Percentiles rank a stretch among this genome's conserved stretches.
phyloP scores from a whole-genome alignment of 2,888 invertebrate species.

The Scelioninae gen. 2 region DNA sequence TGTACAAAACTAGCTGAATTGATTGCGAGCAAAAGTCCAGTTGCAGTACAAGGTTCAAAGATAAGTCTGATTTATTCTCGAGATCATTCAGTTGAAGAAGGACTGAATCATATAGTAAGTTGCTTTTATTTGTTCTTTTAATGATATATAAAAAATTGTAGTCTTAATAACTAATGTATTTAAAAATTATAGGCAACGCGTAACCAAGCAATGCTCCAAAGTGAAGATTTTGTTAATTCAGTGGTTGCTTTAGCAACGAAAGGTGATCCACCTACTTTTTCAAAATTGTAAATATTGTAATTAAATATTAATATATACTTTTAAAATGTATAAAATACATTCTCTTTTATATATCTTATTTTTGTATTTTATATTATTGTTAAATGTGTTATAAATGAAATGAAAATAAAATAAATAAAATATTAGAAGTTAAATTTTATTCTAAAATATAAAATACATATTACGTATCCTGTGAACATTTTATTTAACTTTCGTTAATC shows the following conservation, averaged over 20 bases:
- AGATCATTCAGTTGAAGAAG: slow-evolving; percentile 90
- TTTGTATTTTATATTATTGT: background rate
- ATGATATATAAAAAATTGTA: background rate
- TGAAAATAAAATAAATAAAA: background rate
- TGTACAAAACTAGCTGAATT: slow-evolving; percentile 84
- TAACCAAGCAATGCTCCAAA: slow-evolving; percentile 92
- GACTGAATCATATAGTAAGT: slow-evolving; percentile 93
- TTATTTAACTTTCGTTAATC: background rate
- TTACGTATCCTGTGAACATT: background rate
- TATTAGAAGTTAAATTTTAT: background rate
- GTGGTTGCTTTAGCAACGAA: slow-evolving; percentile 86
- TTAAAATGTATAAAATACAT: background rate
- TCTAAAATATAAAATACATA: background rate
- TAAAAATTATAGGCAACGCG: slow-evolving; percentile 81
- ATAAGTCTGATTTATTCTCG: slow-evolving; percentile 88
- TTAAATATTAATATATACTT: too few species aligned
- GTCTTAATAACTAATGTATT: too few species aligned
- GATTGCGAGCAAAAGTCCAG: slow-evolving; percentile 93
- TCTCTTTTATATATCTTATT: background rate
- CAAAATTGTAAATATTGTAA: slow-evolving; percentile 81
- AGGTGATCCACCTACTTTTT: slow-evolving; percentile 83
- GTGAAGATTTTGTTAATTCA: slow-evolving; percentile 90
- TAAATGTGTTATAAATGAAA: background rate
- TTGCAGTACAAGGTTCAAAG: slow-evolving; percentile 96
- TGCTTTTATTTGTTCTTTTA: background rate